Conservation (phyloP, 1,140 invertebrate genomes). For the Apocrypta bakeri region DNA sequence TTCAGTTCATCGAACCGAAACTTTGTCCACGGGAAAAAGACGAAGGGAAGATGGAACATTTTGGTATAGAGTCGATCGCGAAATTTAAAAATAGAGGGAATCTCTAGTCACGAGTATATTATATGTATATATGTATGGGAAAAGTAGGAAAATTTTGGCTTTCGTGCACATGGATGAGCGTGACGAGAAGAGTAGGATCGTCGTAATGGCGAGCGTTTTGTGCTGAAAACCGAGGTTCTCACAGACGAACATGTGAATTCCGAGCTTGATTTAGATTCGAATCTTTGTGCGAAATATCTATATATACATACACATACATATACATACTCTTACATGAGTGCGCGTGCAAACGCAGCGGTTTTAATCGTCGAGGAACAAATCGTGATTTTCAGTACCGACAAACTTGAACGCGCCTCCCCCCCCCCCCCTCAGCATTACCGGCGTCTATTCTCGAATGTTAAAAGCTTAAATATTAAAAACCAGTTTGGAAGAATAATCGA, state of each 20-base stretch:
- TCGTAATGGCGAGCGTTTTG: not conserved
- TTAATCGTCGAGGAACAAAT: no score
- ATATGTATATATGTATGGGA: no score
- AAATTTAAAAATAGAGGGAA: constrained; percentile 1
- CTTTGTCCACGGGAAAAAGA: not conserved
- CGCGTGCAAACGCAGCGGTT: no score
- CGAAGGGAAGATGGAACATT: not conserved
- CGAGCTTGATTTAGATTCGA: not conserved
- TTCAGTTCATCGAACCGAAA: constrained; percentile 4
- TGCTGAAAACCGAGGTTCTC: not conserved
- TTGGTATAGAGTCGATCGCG: not conserved
- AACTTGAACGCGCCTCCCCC: no score
- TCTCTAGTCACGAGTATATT: not conserved
- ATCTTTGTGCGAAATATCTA: no score
- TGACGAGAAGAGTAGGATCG: not conserved
- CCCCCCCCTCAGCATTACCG: no score
- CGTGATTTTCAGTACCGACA: no score
- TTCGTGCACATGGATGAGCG: not conserved
- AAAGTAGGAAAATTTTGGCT: not conserved
- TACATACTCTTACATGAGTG: no score
- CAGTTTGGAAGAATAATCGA: no score
- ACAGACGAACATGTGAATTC: not conserved
- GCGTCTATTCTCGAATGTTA: no score
- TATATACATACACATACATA: no score
- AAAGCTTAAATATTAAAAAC: no score